These are phyloP conservation scores for Cryptomyrus ogoouensis DNA, from an alignment of 2,113 vertebrate species.

Conservation along the genomic window DNA sequence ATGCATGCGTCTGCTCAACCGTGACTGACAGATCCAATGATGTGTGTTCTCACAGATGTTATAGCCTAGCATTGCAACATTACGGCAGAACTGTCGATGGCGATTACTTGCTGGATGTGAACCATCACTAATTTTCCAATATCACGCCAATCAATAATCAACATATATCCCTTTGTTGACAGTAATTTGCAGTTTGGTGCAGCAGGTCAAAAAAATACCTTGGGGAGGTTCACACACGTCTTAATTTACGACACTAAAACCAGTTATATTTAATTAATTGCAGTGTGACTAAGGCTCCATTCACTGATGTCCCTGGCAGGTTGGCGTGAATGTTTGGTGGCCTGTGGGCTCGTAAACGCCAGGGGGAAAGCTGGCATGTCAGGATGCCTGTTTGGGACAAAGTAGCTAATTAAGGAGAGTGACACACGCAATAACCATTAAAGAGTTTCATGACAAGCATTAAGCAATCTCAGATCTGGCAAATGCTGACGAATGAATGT, in stretches of 20 bases:
- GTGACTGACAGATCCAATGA: neutral
- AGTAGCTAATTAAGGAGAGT: neutral
- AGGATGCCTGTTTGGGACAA: neutral
- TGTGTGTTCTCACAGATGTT: neutral
- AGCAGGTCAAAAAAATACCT: neutral
- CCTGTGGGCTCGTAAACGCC: neutral
- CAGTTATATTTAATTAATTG: neutral
- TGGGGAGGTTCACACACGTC: neutral
- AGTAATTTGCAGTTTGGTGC: neutral
- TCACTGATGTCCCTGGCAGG: neutral
- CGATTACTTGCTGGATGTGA: neutral
- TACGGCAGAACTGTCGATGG: neutral
- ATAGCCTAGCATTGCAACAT: neutral
- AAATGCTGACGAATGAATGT: neutral
- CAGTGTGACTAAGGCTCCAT: neutral
- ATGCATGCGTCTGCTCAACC: neutral
- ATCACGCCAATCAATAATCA: neutral
- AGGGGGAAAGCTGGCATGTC: neutral
- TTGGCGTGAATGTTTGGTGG: neutral
- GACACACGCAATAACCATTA: neutral
- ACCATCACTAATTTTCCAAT: neutral
- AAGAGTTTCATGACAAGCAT: neutral
- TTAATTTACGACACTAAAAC: neutral
- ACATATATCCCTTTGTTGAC: neutral
- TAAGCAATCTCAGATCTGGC: neutral